phyloP scores from a whole-genome alignment of 2,888 invertebrate species.

The Drosophila cognata region DNA sequence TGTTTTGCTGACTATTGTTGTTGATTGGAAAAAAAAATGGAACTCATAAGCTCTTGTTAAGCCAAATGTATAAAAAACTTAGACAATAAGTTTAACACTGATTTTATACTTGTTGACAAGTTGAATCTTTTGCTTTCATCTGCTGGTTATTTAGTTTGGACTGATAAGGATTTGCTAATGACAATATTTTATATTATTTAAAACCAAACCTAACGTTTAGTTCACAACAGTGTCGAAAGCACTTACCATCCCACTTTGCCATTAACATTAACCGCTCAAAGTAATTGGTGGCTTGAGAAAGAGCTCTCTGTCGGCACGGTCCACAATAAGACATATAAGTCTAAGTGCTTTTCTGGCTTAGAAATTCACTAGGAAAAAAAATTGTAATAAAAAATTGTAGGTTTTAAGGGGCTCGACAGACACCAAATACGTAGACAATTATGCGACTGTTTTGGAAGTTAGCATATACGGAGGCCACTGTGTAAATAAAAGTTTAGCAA shows the following conservation, averaged over 20 bases:
- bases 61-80: neutral
- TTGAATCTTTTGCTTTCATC: neutral
- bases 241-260: constrained; percentile 59
- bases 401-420: neutral
- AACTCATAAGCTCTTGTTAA: constrained; percentile 6
- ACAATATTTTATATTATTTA: constrained; percentile 25
- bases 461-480: constrained; percentile 12
- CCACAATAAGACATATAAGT: constrained; percentile 29
- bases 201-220: neutral
- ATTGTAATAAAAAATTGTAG: neutral
- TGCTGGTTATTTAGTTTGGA: neutral
- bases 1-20: constrained; percentile 49
- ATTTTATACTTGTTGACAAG: neutral
- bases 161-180: constrained; percentile 13
- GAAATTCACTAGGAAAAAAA: constrained; percentile 6
- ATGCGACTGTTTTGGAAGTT: constrained; percentile 27
- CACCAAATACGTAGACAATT: constrained; percentile 30
- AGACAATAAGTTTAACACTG: constrained; percentile 1
- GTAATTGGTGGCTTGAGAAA: constrained; percentile 64
- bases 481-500: constrained; percentile 33
- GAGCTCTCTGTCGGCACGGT: constrained; percentile 5
- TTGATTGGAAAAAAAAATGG: constrained; percentile 20
- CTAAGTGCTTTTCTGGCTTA: constrained; percentile 43
- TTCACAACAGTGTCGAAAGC: constrained; percentile 58
- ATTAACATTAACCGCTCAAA: constrained; percentile 58